phyloP scores from a whole-genome alignment of 2,888 invertebrate species.

The Nineta flava region DNA sequence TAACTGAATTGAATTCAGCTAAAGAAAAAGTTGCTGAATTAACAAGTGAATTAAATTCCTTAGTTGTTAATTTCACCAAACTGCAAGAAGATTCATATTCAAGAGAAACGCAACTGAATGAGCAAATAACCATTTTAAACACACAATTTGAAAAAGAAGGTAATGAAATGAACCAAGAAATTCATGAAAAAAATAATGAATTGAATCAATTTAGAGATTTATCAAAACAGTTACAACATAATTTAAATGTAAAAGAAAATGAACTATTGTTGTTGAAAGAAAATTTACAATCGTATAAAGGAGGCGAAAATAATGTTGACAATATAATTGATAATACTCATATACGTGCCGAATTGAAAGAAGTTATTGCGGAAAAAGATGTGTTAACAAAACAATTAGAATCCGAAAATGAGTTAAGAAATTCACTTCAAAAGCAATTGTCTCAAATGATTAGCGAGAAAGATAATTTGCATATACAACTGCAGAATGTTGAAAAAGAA shows the following conservation, averaged over 20 bases:
- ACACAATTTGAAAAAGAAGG: conserved; percentile 21
- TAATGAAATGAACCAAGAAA: conserved; percentile 24
- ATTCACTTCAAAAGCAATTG: conserved; percentile 28
- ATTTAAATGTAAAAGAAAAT: conserved; percentile 23
- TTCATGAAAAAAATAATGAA: conserved; percentile 22
- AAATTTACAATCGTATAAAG: conserved; percentile 26
- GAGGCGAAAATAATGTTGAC: conserved; percentile 19
- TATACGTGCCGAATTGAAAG: conserved; percentile 39
- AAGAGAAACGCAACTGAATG: conserved; percentile 28
- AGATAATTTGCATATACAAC: conserved; percentile 35
- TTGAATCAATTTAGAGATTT: conserved; percentile 11
- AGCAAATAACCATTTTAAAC: conserved; percentile 24
- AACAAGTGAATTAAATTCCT: conserved; percentile 25
- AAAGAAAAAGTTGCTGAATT: conserved; percentile 24
- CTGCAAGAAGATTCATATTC: conserved; percentile 27
- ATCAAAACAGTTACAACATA: conserved; percentile 10
- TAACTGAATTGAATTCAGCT: conserved; percentile 24
- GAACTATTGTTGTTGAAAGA: conserved; percentile 32
- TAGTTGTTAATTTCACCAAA: conserved; percentile 23
- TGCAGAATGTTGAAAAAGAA: conserved; percentile 48
- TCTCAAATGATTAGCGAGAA: conserved; percentile 33
- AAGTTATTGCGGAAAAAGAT: conserved; percentile 35
- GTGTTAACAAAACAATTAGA: conserved; percentile 28
- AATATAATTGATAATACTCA: conserved; percentile 38
- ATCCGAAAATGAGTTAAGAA: conserved; percentile 28